These are phyloP conservation scores for Tinea pellionella DNA, from an alignment of 2,888 invertebrate genomes.

Conservation along the genomic window DNA sequence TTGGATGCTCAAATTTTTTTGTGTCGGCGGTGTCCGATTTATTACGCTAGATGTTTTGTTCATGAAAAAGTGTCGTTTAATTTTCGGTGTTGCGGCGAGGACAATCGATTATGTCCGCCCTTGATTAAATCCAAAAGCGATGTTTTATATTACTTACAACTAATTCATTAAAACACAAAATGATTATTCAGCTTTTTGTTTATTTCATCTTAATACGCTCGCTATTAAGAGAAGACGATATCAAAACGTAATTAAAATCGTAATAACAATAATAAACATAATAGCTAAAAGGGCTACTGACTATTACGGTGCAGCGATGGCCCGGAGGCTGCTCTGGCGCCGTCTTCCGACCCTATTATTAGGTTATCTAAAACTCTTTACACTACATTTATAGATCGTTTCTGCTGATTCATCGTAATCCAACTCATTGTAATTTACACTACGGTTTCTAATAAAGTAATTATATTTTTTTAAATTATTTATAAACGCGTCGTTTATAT, in stretches of 20 bases:
- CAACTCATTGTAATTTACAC: slow-evolving; percentile 15
- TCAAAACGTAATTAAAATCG: not conserved
- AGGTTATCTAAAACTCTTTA: slow-evolving; percentile 21
- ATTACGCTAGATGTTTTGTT: slow-evolving; percentile 51
- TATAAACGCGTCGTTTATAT: too few relatives aligned
- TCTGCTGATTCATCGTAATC: slow-evolving; percentile 20
- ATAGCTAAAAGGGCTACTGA: slow-evolving; percentile 30
- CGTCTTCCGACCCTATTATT: slow-evolving; percentile 34
- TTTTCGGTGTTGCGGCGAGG: slow-evolving; percentile 43
- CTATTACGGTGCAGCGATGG: slow-evolving; percentile 39
- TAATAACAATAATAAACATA: not conserved
- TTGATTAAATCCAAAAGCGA: slow-evolving; percentile 32
- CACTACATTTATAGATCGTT: slow-evolving; percentile 12
- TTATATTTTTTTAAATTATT: too few relatives aligned
- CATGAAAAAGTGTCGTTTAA: slow-evolving; percentile 61
- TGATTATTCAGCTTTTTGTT: too few relatives aligned
- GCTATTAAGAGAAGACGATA: slow-evolving; percentile 1
- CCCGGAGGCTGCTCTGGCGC: slow-evolving; percentile 24
- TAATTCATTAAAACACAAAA: too few relatives aligned
- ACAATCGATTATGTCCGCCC: slow-evolving; percentile 55
- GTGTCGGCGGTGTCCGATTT: slow-evolving; percentile 49
- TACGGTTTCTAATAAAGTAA: not conserved
- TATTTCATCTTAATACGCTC: too few relatives aligned
- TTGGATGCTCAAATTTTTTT: slow-evolving; percentile 41
- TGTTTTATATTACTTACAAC: too few relatives aligned